A percentile compares a stretch with the other conserved stretches of the same genome.
Conservation (phyloP, 2,113 vertebrate genomes). For the Rhynchomys soricoides region DNA sequence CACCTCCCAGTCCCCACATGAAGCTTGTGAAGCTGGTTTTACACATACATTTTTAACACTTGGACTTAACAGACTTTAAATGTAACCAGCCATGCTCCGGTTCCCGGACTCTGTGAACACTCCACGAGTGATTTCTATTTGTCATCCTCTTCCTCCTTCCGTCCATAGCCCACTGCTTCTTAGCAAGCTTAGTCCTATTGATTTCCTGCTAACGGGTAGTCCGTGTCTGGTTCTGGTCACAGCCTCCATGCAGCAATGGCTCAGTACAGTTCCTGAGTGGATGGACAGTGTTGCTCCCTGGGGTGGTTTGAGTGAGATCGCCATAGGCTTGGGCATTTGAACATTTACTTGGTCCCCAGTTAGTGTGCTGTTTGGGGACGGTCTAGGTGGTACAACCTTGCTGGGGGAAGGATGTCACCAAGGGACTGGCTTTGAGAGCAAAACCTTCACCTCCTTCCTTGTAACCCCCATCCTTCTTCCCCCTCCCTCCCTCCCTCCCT, state of each 20-base stretch:
- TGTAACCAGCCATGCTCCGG: not conserved
- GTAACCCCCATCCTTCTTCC: not conserved
- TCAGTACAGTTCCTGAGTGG: not conserved
- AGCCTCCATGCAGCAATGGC: not conserved
- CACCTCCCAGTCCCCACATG: not conserved
- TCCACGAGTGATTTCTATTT: not conserved
- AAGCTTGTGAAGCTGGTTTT: not conserved
- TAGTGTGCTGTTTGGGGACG: not conserved
- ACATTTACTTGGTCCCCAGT: not conserved
- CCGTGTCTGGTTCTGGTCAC: not conserved
- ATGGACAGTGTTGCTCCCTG: not conserved
- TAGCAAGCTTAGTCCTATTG: not conserved
- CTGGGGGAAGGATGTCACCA: not conserved
- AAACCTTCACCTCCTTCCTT: not conserved
- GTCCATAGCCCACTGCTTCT: not conserved
- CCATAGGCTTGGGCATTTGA: not conserved
- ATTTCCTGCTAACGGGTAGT: not conserved
- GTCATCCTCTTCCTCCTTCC: not conserved
- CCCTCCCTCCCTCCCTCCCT: not conserved
- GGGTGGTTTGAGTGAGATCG: not conserved
- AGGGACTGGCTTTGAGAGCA: not conserved
- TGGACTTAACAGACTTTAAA: conserved; percentile 13
- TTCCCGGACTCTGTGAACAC: fast-evolving
- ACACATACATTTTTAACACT: not conserved
- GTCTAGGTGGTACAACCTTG: not conserved